phyloP scores from a whole-genome alignment of 2,113 vertebrate species.

The Corythaixoides concolor region DNA sequence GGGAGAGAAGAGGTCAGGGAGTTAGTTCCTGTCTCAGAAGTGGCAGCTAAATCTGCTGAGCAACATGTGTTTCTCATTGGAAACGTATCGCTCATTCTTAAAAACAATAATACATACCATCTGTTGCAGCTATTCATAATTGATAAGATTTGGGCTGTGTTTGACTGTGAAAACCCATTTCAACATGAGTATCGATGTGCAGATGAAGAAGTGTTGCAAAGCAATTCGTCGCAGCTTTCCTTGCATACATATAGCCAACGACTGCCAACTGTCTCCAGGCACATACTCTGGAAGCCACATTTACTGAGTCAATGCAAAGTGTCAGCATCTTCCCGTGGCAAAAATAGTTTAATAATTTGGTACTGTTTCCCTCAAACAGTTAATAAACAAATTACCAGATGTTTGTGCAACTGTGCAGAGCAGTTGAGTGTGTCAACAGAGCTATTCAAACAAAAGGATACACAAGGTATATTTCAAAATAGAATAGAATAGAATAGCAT shows the following conservation, averaged over 20 bases:
- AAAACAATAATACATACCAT: slow-evolving; percentile 38
- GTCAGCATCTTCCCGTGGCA: background rate
- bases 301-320: background rate
- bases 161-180: slow-evolving; percentile 42
- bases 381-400: background rate
- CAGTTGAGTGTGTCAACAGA: background rate
- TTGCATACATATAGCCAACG: background rate
- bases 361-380: background rate
- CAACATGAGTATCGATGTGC: background rate
- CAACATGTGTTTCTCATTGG: slow-evolving; percentile 57
- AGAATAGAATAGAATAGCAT: background rate
- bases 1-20: slow-evolving; percentile 38
- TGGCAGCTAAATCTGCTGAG: slow-evolving; percentile 39
- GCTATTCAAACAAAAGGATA: background rate
- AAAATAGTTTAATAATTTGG: background rate
- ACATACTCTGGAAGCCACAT: background rate
- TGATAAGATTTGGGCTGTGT: slow-evolving; percentile 27
- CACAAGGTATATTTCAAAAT: background rate
- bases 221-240: background rate
- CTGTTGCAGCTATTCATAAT: slow-evolving; percentile 51
- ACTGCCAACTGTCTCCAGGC: background rate
- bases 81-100: slow-evolving; percentile 60
- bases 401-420: background rate
- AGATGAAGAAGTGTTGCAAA: background rate
- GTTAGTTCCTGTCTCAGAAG: slow-evolving; percentile 7